These are phyloP conservation scores for Trissolcus basalis DNA, from an alignment of 1,140 invertebrate genomes.

Conservation along the genomic window DNA sequence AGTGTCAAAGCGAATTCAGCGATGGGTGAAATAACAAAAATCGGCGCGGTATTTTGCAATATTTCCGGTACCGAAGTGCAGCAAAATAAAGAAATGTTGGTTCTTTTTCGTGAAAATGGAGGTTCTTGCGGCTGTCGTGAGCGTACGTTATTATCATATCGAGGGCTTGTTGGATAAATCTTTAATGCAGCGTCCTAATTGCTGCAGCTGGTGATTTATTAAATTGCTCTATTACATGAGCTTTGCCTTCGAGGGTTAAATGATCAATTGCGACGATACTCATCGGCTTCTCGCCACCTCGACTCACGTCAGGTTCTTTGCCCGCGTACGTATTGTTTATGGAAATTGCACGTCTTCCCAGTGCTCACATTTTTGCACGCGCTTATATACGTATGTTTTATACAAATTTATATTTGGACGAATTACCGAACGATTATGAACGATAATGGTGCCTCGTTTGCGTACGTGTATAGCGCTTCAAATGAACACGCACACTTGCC, in stretches of 20 bases:
- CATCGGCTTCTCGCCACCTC: constrained; percentile 47
- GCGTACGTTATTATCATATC: constrained; percentile 64
- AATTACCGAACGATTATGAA: constrained; percentile 56
- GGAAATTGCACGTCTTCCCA: constrained; percentile 60
- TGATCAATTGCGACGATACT: constrained; percentile 45
- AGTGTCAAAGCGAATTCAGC: too few relatives aligned
- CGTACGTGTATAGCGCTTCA: constrained; percentile 7
- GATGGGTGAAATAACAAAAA: too few relatives aligned
- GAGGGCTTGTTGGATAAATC: constrained; percentile 58
- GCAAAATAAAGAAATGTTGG: constrained; percentile 44
- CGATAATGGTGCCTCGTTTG: constrained; percentile 38
- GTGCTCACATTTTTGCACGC: constrained; percentile 1
- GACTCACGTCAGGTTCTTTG: constrained; percentile 19
- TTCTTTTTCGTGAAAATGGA: constrained; percentile 26
- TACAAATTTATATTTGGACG: constrained; percentile 50
- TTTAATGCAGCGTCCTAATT: constrained; percentile 63
- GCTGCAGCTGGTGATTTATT: constrained; percentile 63
- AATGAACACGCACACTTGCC: constrained; percentile 17
- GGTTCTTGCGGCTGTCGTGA: constrained; percentile 35
- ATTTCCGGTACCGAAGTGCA: too few relatives aligned
- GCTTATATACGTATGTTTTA: constrained; percentile 21
- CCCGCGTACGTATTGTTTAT: constrained; percentile 63
- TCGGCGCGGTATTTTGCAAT: too few relatives aligned
- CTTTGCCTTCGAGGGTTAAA: constrained; percentile 32
- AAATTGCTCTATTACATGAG: constrained; percentile 68